Evolutionary conservation across 2,797 vertebrate species (phyloP), one percentile per base, ranked within the genome.

Genomic region (Acanthopagrus latus): DNA sequence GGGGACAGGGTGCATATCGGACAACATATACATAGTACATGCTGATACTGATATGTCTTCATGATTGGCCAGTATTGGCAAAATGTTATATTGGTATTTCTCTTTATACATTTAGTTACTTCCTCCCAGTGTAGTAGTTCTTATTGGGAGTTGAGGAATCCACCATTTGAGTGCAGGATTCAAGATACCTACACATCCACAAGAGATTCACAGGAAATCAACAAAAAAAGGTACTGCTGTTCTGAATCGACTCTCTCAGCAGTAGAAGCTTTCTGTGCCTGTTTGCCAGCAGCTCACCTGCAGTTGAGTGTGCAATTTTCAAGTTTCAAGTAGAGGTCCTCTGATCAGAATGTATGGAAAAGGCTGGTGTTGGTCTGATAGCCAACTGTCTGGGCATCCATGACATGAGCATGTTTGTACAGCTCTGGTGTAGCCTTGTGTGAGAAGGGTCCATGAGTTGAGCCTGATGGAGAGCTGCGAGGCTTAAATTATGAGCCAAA

Each of bases 401-500:
- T 60, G 38, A 20, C 41, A 13, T 41, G 43, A 56, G 63, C 33
- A 18, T 54, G 55, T 27, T 57, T 63, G 75, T 62, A 21, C 57
- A 48, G 14, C 5, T 17, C 2, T 23, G n/a, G 16, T 44, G 62
- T 63, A 4, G 57, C 21, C 29, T 16, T 13, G 48, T 29, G 51
- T 66, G 25, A 57, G 41, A 14, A n/a, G 44, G 71, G 70, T 58
- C 13, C 9, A 17, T 63, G 47, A 43, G 59, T 21, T 46, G 27
- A 67, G 29, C 59, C 1, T 33, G 41, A 65, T 59, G 14, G 27
- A 67, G 57, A 76, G 54, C 46, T 62, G 59, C 63, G 63, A 81
- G 64, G 56, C 17, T 43, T 1, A 7, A 38, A 51, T 5, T 20
- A 3, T n/a, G 29, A 71, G 68, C 72, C 73, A 82, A 67, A 85